Percentiles rank a stretch among this genome's conserved stretches.
Evolutionary conservation across 2,888 invertebrate species (phyloP).

Genomic region (Neuroscelio doddi): DNA sequence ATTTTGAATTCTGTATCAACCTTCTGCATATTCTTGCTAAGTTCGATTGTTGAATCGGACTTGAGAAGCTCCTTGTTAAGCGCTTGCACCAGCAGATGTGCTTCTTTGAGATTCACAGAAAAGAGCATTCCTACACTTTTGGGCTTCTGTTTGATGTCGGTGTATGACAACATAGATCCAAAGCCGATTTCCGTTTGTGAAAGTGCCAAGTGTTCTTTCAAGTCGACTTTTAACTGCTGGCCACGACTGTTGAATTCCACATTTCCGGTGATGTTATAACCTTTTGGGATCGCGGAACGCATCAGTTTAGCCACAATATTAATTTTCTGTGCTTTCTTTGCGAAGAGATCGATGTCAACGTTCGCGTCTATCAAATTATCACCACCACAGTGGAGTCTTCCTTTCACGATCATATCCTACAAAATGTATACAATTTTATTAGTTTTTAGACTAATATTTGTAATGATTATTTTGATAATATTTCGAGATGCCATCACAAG

Average conservation of each 20-base stretch:
- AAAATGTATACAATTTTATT: too few relatives aligned
- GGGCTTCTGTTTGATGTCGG: constrained; percentile 67
- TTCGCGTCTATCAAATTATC: constrained; percentile 68
- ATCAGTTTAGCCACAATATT: constrained; percentile 64
- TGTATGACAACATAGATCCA: constrained; percentile 62
- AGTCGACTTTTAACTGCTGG: constrained; percentile 65
- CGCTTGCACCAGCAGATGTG: constrained; percentile 59
- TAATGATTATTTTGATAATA: too few relatives aligned
- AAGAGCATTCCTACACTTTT: constrained; percentile 58
- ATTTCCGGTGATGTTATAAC: constrained; percentile 70
- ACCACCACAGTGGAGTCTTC: constrained; percentile 71
- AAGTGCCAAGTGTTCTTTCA: constrained; percentile 64
- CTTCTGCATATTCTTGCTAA: constrained; percentile 74
- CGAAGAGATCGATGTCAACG: constrained; percentile 76
- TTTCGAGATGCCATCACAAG: too few relatives aligned
- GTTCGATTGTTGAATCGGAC: constrained; percentile 72
- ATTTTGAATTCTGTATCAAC: constrained; percentile 73
- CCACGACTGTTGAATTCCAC: constrained; percentile 73
- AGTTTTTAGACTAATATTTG: too few relatives aligned
- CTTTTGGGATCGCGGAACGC: constrained; percentile 56
- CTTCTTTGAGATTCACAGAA: constrained; percentile 46
- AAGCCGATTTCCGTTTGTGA: constrained; percentile 63
- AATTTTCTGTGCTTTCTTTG: constrained; percentile 76
- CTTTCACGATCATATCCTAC: constrained; percentile 73
- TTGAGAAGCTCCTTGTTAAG: constrained; percentile 75